A percentile compares a stretch with the other conserved stretches of the same genome.
Evolutionary conservation across 2,113 vertebrate genomes (phyloP).

Genomic region (Bubalus kerabau): DNA sequence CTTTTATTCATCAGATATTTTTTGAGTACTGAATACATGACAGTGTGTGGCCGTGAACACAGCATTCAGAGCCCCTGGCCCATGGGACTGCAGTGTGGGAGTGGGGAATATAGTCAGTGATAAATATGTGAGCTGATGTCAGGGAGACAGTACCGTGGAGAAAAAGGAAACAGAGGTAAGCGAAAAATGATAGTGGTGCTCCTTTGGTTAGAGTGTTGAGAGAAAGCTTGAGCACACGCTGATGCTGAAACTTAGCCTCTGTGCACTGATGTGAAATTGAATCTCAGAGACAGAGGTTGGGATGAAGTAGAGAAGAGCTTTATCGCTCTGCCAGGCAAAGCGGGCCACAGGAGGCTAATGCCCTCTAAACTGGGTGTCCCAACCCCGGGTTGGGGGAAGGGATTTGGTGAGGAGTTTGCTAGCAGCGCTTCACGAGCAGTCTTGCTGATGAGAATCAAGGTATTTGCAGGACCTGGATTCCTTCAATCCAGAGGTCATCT

Average conservation of each 20-base stretch:
- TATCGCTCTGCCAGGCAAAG: neutral
- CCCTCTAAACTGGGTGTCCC: neutral
- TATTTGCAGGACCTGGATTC: neutral
- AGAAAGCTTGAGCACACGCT: neutral
- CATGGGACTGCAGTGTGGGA: accelerated
- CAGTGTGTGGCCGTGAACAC: neutral
- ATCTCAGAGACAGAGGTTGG: neutral
- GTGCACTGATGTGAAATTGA: neutral
- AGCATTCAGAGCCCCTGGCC: neutral
- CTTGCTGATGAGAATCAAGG: neutral
- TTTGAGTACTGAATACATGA: neutral
- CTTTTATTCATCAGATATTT: neutral
- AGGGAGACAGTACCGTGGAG: neutral
- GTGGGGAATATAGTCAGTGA: too few species aligned
- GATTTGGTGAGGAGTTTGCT: neutral
- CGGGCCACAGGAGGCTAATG: neutral
- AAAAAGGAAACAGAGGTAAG: neutral
- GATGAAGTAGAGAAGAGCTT: neutral
- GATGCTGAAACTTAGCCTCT: neutral
- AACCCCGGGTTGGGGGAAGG: neutral
- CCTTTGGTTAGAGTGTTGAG: too few species aligned
- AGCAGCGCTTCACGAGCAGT: neutral
- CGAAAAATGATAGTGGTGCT: neutral
- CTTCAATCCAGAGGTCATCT: neutral
- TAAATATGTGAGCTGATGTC: neutral